Base-by-base conservation (phyloP, 2,888 invertebrate species). In the Leptopterna dolabrata region DNA sequence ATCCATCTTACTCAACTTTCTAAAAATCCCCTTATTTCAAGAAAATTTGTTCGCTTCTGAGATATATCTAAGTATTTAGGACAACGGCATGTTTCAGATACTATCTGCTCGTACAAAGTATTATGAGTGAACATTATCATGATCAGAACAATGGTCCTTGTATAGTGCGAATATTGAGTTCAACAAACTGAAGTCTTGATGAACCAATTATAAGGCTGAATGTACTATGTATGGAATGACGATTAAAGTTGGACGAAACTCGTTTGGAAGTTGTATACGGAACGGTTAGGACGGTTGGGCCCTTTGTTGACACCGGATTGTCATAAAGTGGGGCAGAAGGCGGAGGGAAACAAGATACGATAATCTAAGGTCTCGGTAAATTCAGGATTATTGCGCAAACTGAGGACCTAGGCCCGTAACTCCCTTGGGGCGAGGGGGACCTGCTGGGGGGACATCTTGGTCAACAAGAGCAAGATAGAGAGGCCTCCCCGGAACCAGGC, bases 241-340 rank as follows among this genome's bases (percentile, higher is more conserved):
- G 55, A n/a, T 55, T 19, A 55, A 63, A 63, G 63, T 63, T 63
- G 19, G 24, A 27, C 24, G 63, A 24, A 63, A 63, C 63, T 63
- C 63, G 19, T 63, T 63, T 24, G 13, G 63, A 63, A 63, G 24
- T 51, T 51, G 51, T 51, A 51, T 51, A 51, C 14, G 51, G n/a
- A 51, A 51, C n/a, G 51, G 51, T 51, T 63, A n/a, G 73, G 36
- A 30, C 73, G n/a, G 36, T 73, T 45, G 81, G 83, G 70, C 27
- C n/a, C 78, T 83, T 71, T 70, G 83, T 83, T 83, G 83, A 83
- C 83, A 83, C 83, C 83, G 83, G 70, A 83, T 83, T 83, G 83
- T 83, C 83, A 83, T 83, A 83, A 83, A 83, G 36, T 7, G 70
- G 43, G 24, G 43, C 13, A 19, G 83, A n/a, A 30, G 27, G 47